Conservation (phyloP, 1,140 invertebrate species). For the Pygmarrhopalites habei region DNA sequence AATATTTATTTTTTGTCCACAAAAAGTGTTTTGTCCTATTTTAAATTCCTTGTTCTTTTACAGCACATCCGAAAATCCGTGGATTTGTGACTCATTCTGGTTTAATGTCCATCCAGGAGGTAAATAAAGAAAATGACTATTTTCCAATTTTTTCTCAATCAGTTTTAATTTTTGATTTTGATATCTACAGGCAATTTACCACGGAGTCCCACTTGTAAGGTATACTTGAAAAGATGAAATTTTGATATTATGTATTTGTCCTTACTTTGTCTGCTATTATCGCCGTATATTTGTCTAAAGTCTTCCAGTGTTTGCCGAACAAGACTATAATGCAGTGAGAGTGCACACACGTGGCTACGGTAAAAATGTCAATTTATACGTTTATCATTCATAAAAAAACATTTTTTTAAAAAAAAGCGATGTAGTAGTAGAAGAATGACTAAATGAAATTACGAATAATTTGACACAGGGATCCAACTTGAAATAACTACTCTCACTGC, state of each 20-base stretch:
- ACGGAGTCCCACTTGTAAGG: slow-evolving; percentile 20
- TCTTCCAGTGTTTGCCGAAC: slow-evolving; percentile 28
- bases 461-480: slow-evolving; percentile 21
- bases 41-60: slow-evolving; percentile 7
- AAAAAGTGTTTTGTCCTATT: background rate
- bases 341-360: background rate
- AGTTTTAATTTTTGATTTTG: no score
- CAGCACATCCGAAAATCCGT: slow-evolving; percentile 32
- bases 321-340: slow-evolving; percentile 28
- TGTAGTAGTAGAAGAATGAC: no score
- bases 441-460: no score
- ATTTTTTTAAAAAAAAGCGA: no score
- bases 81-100: slow-evolving; percentile 31
- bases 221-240: no score
- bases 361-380: no score
- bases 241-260: no score
- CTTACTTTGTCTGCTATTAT: no score
- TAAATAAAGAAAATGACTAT: no score
- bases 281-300: no score
- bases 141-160: no score
- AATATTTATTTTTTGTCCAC: background rate
- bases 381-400: no score
- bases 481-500: slow-evolving; percentile 18
- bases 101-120: slow-evolving; percentile 24
- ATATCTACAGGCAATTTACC: slow-evolving; percentile 20